Evolutionary conservation across 2,113 vertebrate species (phyloP), one percentile per base, ranked within the genome.

Genomic region (Chionodraco myersi): DNA sequence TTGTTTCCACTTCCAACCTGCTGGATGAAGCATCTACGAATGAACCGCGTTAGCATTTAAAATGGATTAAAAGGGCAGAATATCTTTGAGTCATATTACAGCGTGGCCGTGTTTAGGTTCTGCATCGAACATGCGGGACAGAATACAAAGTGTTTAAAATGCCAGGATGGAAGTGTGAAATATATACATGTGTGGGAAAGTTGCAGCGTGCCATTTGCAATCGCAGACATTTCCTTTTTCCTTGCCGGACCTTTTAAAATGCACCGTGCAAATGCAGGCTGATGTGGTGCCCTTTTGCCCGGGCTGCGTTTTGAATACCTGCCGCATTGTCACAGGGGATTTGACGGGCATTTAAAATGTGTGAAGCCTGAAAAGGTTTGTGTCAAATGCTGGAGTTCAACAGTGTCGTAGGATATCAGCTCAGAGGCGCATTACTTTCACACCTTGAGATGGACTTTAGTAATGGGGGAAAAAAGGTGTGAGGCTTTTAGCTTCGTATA

Each of bases 201-300:
- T 49, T 59, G 36, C 16, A 26, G 48, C 6, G 1, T 56, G 51
- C 21, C 67, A 60, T 80, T 62, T 57, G 44, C 48, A 68, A 72
- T 58, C 1, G 0, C 0, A 44, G 15, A 44, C 12, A 36, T 66
- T 72, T 72, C 59, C 36, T 5, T 30, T 47, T 30, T 56, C 14
- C 53, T 58, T 7, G 2, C 52, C 5, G 10, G 62, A 77, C 70
- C 47, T 62, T 87, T 54, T 10, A 34, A 48, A 82, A 60, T 58
- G 26, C 4, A 69, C 49, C 11, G 6, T 77, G 54, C 41, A 81
- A 78, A 85, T 71, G 21, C 63, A 74, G 62, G 58, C 66, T 44
- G 68, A 81, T 68, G 73, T 74, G 60, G 72, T 83, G 77, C 62
- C 69, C 75, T 84, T 86, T 87, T 10, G 67, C 68, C 58, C 53